Evolutionary conservation across 2,888 invertebrate genomes (phyloP).

Genomic region (Cryptocephalus moraei): DNA sequence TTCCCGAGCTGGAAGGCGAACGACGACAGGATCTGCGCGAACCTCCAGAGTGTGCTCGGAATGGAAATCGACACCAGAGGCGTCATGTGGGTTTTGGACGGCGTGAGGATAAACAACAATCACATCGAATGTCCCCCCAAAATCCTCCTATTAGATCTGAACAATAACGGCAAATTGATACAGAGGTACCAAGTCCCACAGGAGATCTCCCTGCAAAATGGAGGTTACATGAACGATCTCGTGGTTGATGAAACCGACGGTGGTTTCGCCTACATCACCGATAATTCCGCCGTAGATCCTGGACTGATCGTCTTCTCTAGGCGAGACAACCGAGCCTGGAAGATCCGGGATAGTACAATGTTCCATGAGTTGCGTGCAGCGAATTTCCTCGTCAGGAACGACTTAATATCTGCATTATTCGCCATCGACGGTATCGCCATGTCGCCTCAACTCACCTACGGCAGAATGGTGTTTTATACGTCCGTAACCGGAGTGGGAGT

Average conservation of each 20-base stretch:
- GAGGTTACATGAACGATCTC: constrained; percentile 56
- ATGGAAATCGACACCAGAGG: constrained; percentile 63
- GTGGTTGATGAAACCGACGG: constrained; percentile 60
- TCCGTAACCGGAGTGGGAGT: constrained; percentile 32
- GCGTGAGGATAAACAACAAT: constrained; percentile 52
- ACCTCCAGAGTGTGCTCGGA: constrained; percentile 62
- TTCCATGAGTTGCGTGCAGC: constrained; percentile 47
- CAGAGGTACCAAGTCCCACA: constrained; percentile 50
- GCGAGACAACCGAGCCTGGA: constrained; percentile 55
- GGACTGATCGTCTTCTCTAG: constrained; percentile 62
- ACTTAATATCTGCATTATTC: constrained; percentile 42
- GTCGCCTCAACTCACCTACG: constrained; percentile 40
- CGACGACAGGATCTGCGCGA: constrained; percentile 43
- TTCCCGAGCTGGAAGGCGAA: constrained; percentile 64
- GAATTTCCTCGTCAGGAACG: constrained; percentile 45
- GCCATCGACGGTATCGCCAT: constrained; percentile 63
- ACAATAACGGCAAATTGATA: constrained; percentile 45
- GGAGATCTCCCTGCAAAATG: constrained; percentile 44
- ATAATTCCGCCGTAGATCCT: constrained; percentile 54
- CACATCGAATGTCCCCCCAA: constrained; percentile 51
- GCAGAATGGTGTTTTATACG: constrained; percentile 25
- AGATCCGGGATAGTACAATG: constrained; percentile 58
- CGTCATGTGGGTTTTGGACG: constrained; percentile 60
- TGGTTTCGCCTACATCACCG: constrained; percentile 61
- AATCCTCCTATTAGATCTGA: constrained; percentile 55